Base-by-base conservation (phyloP, 2,797 vertebrate species). In the Mus minutoides region DNA sequence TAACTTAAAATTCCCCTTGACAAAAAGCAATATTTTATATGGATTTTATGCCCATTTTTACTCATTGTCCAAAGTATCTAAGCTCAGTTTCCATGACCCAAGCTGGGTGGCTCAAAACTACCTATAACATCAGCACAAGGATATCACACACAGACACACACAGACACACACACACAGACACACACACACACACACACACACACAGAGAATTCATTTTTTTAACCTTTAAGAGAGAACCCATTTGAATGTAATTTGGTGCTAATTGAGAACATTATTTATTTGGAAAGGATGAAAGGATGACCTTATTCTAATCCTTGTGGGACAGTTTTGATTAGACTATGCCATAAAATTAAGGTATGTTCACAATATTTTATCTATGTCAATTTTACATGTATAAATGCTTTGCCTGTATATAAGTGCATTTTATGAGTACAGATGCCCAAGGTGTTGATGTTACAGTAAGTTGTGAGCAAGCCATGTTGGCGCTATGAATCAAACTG, bases 1-100 rank as follows among this genome's bases (percentile, higher is more conserved):
- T 54, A 94, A 67, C 37, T 90, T 96, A 85, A 90, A 90, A 13
- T 82, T 93, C 6, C 13, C 90, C 95, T 96, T 40, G 24, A 71
- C 3, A 21, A 56, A 78, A 88, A 83, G 14, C 10, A 78, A 43
- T 60, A 56, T 84, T 92, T 91, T 62, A 80, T 87, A 83, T 96
- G 60, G n/a, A 1, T 56, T 92, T 84, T 94, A 40, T 17, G 12
- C 2, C 8, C 31, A 29, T 73, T 91, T 26, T 93, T 92, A 75
- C 16, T 6, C 56, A 73, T 46, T 62, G 46, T 69, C 29, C 46
- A 71, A 69, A 54, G 24, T 4, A 6, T 69, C 46, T 71, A 46
- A 69, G 46, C 5, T 71, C 17, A 24, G 12, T 71, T 86, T 26
- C 46, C 21, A 86, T 69, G 1, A 52, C 7, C 10, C 34, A 86